Percentiles rank a stretch among this genome's conserved stretches.
Conservation (phyloP, 2,797 vertebrate genomes). For the Pantherophis alleghaniensis region DNA sequence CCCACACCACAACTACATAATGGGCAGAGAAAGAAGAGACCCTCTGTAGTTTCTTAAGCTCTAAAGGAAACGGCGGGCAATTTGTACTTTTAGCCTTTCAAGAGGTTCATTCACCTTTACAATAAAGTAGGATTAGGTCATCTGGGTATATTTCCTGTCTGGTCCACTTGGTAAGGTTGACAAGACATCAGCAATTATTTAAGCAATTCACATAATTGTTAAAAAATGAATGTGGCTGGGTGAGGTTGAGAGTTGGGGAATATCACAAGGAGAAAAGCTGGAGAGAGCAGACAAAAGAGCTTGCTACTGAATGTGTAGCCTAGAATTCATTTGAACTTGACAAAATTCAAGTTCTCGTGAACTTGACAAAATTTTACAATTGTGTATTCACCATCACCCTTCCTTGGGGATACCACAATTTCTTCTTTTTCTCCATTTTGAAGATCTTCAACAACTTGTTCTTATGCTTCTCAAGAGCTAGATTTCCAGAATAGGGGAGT, state of each 20-base stretch:
- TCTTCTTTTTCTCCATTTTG: neutral
- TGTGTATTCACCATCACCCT: neutral
- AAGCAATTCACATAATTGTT: neutral
- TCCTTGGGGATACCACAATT: neutral
- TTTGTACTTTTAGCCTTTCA: neutral
- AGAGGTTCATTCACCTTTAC: neutral
- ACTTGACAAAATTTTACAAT: neutral
- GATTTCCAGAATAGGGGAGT: neutral
- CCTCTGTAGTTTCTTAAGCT: neutral
- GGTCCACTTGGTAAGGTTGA: neutral
- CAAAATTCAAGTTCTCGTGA: neutral
- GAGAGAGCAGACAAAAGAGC: neutral
- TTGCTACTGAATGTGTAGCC: neutral
- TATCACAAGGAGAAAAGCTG: neutral
- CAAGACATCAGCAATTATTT: neutral
- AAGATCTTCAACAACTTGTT: neutral
- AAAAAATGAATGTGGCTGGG: neutral
- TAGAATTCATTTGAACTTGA: neutral
- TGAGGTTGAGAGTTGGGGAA: neutral
- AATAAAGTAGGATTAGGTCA: neutral
- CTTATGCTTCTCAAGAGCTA: neutral
- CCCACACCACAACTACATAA: neutral
- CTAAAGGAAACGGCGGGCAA: fast-evolving
- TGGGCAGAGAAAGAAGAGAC: neutral
- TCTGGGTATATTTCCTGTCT: neutral